Conservation (phyloP, 2,888 invertebrate genomes). For the Drosophila algonquin region DNA sequence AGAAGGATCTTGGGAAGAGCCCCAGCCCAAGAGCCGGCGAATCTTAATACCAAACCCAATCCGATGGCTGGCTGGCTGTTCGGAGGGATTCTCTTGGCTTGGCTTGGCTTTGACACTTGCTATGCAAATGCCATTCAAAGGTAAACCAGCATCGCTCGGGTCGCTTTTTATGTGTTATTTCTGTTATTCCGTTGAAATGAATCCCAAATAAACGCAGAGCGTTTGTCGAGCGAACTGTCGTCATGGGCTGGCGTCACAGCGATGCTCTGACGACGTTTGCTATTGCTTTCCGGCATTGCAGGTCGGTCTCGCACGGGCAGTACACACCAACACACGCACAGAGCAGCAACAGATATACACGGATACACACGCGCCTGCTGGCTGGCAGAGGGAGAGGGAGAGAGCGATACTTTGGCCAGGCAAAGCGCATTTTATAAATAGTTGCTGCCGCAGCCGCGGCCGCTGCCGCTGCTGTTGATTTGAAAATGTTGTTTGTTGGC, state of each 20-base stretch:
- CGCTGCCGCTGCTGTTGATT: constrained; percentile 44
- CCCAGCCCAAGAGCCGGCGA: neutral
- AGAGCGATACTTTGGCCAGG: constrained; percentile 49
- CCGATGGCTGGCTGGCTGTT: neutral
- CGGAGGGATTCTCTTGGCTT: constrained; percentile 5
- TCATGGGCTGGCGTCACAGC: constrained; percentile 54
- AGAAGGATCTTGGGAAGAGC: constrained; percentile 19
- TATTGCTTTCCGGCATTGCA: constrained; percentile 69
- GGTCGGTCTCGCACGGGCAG: constrained; percentile 54
- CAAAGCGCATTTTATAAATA: constrained; percentile 76
- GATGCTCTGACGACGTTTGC: constrained; percentile 11
- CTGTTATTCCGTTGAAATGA: constrained; percentile 37
- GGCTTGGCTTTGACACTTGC: constrained; percentile 58
- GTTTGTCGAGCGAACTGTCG: constrained; percentile 44
- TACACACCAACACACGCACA: constrained; percentile 27
- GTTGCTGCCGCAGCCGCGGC: constrained; percentile 56
- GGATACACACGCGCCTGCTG: constrained; percentile 18
- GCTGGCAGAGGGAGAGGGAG: neutral
- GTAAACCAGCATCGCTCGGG: constrained; percentile 42
- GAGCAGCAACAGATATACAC: constrained; percentile 16
- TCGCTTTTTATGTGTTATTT: constrained; percentile 48
- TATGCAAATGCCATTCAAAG: constrained; percentile 73
- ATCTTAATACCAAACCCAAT: too few species aligned
- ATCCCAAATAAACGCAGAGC: constrained; percentile 49
- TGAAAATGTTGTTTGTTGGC: constrained; percentile 65